Conservation (phyloP, 2,888 invertebrate genomes). For the Hypselothyrea guttata region DNA sequence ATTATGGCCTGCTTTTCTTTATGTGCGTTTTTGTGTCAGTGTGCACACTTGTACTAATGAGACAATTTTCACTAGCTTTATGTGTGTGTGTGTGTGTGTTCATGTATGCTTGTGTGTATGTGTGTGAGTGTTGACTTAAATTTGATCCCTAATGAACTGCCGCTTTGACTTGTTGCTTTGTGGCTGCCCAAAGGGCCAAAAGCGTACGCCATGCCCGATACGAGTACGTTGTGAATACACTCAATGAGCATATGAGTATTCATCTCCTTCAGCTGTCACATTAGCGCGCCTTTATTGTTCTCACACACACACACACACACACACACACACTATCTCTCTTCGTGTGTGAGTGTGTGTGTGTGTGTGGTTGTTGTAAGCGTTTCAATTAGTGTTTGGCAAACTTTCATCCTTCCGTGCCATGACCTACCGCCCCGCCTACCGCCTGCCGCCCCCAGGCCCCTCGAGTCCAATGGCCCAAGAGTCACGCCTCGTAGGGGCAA, state of each 20-base stretch:
- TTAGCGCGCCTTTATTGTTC: conserved; percentile 43
- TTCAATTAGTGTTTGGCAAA: conserved; percentile 71
- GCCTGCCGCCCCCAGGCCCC: conserved; percentile 28
- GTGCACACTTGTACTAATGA: conserved; percentile 58
- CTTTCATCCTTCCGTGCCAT: conserved; percentile 9
- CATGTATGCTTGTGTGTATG: conserved; percentile 31
- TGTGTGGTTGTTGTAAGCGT: conserved; percentile 48
- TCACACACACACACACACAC: no score
- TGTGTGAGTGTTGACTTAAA: conserved; percentile 58
- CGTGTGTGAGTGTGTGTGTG: conserved; percentile 9
- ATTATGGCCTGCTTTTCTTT: conserved; percentile 33
- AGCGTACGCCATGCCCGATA: conserved; percentile 7
- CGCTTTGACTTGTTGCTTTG: conserved; percentile 67
- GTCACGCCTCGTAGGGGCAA: conserved; percentile 29
- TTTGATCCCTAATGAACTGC: conserved; percentile 74
- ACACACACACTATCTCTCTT: no score
- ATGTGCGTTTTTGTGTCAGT: conserved; percentile 9
- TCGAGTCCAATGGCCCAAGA: conserved; percentile 13
- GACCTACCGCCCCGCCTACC: no score
- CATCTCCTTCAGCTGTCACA: conserved; percentile 48
- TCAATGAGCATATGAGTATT: conserved; percentile 24
- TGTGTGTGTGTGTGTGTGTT: conserved; percentile 17
- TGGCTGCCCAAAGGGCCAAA: conserved; percentile 33
- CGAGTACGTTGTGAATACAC: conserved; percentile 5
- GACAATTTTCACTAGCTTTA: conserved; percentile 68